These are phyloP conservation scores for Carassius gibelio DNA, from an alignment of 2,113 vertebrate genomes.

Conservation along the genomic window DNA sequence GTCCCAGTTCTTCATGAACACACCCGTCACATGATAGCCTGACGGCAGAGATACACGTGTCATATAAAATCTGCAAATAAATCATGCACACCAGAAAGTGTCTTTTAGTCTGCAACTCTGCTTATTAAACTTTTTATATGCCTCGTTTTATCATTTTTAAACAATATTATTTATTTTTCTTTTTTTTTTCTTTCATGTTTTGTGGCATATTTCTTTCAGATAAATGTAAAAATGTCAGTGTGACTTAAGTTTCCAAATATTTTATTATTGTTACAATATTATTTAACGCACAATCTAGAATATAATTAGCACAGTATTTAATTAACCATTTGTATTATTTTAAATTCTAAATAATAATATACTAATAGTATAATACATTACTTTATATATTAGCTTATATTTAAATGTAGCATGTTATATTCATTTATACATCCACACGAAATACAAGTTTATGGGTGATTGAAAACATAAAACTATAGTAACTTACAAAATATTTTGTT, in stretches of 20 bases:
- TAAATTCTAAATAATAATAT: no score
- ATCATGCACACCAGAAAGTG: background rate
- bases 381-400: no score
- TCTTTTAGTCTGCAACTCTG: background rate
- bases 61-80: background rate
- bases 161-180: no score
- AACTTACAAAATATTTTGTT: background rate
- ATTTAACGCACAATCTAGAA: background rate
- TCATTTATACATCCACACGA: background rate
- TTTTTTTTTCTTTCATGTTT: no score
- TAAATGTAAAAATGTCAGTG: background rate
- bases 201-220: no score
- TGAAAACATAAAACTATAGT: background rate
- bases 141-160: background rate
- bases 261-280: background rate
- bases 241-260: background rate
- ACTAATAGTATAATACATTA: no score
- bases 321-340: no score
- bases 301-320: no score
- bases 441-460: background rate
- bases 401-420: no score
- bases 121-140: background rate
- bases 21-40: slow-evolving; percentile 91
- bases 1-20: slow-evolving; percentile 99
- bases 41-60: fast-evolving